Evolutionary conservation across 2,113 vertebrate species (phyloP).

Genomic region (Vulpes lagopus): DNA sequence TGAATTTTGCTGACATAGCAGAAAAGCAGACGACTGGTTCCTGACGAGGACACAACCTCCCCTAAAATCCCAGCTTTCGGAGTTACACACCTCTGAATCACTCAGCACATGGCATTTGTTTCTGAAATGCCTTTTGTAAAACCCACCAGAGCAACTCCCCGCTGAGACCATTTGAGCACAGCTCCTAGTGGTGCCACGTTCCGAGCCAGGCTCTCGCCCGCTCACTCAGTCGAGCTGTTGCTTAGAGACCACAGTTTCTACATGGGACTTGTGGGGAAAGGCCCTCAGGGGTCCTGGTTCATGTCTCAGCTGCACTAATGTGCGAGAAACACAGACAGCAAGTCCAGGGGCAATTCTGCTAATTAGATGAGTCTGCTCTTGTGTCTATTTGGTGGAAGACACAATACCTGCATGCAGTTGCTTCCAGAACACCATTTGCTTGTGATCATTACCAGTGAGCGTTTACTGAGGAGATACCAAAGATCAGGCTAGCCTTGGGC

Average conservation of each 20-base stretch:
- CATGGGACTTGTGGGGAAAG: conserved; percentile 60
- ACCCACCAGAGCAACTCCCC: conserved; percentile 60
- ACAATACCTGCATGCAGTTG: background rate
- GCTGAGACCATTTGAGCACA: conserved; percentile 78
- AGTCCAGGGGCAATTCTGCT: conserved; percentile 50
- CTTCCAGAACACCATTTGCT: background rate
- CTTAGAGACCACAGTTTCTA: conserved; percentile 80
- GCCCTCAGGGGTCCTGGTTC: conserved; percentile 53
- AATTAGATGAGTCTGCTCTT: conserved; percentile 52
- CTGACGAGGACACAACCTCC: background rate
- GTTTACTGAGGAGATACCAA: background rate
- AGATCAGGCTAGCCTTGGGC: background rate
- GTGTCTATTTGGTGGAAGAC: background rate
- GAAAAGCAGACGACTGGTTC: background rate
- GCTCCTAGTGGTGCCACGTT: conserved; percentile 79
- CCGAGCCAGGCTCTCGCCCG: conserved; percentile 45
- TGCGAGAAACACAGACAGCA: conserved; percentile 70
- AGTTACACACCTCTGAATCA: conserved; percentile 1
- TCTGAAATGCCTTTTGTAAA: background rate
- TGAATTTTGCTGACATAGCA: conserved; percentile 60
- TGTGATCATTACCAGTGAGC: background rate
- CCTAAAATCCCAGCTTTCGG: conserved; percentile 51
- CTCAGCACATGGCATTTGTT: conserved; percentile 62
- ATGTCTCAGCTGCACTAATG: conserved; percentile 80
- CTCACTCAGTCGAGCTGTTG: conserved; percentile 81